Evolutionary conservation across 64 coral and sea anemone species (phyloP), one percentile per base, ranked within the genome.

Genomic region (Cladopsammia gracilis): DNA sequence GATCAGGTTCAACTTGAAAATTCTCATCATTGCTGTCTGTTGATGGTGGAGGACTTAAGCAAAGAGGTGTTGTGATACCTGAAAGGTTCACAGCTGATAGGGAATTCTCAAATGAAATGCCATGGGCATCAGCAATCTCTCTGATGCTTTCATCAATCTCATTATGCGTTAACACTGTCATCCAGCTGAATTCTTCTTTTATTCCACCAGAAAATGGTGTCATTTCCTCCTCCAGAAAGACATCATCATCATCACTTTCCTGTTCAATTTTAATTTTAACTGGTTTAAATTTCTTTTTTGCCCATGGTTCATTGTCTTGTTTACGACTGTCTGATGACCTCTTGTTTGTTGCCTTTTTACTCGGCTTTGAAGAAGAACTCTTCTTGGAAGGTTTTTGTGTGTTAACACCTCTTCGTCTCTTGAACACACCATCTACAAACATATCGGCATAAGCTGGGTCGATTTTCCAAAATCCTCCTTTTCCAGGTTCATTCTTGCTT

Each of bases 361-460:
- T 65, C 62, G 26, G 26, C 62, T 72, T 94, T 88, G 44, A 72
- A 82, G 65, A 69, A 22, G 86, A 66, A 75, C 85, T 90, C 75
- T 94, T 97, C 64, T 91, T 97, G 18, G 92, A 89, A 12, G 58
- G 93, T 58, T 97, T 97, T 83, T 97, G 95, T 8, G 95, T 97
- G 73, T 97, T 97, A 20, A 97, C 91, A 18, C 91, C 94, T 71
- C 97, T 75, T 24, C 98, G 76, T 64, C 98, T 70, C 70, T 96
- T 96, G 72, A 99, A 99, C 2, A 96, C 94, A 42, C 98, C 98
- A 73, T 99, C 98, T 0, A 96, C 98, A 94, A 99, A 99, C 98
- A 99, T 99, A 62, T 99, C 98, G 19, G 91, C 98, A 25, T 96
- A 99, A 20, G 95, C 88, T 25, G 94, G 94, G 46, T 99, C 98